Conservation (phyloP, 1,140 invertebrate species). For the Micrasema minimum region DNA sequence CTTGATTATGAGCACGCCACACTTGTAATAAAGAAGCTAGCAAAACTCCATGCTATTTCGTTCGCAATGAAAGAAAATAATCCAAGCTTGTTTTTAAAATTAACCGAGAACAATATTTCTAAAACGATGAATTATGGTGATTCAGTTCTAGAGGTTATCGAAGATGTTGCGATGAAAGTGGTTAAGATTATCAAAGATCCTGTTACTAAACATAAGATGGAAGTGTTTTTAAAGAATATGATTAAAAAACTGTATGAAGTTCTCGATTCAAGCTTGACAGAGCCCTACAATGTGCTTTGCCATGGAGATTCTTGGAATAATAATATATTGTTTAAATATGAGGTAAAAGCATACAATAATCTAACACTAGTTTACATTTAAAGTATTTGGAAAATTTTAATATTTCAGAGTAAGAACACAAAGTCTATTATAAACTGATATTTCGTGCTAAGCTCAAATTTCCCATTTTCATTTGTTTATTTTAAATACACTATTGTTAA, state of each 20-base stretch:
- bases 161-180: background rate
- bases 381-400: no score
- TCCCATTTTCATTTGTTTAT: no score
- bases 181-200: background rate
- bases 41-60: conserved; percentile 66
- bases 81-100: background rate
- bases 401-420: no score
- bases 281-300: conserved; percentile 22
- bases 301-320: conserved; percentile 26
- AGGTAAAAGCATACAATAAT: no score
- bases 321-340: conserved; percentile 15
- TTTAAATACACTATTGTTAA: no score
- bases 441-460: no score
- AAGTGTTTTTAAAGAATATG: background rate
- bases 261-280: background rate
- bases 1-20: conserved; percentile 64
- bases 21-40: conserved; percentile 64
- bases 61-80: conserved; percentile 39
- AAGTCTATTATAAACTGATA: no score
- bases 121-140: conserved; percentile 5
- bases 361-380: no score
- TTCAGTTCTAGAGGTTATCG: background rate
- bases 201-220: background rate
- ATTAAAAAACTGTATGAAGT: background rate
- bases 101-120: background rate